Evolutionary conservation across 2,113 vertebrate genomes (phyloP), one percentile per base, ranked within the genome.

Genomic region (Carassius gibelio): DNA sequence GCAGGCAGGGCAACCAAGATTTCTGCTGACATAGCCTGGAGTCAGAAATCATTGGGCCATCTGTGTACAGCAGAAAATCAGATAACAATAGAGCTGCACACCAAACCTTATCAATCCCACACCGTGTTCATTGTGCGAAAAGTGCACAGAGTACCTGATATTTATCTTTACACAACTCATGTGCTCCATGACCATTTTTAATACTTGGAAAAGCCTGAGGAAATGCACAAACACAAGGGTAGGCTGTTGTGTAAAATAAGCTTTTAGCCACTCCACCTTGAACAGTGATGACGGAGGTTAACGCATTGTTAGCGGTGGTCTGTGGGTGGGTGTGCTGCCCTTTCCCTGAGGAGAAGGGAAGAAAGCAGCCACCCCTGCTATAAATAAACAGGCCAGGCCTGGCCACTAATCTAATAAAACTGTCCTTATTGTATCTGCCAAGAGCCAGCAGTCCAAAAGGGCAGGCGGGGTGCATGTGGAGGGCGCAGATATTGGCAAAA

Each of bases 291-390:
- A 71, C 10, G 80, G 80, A 69, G 81, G 26, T 82, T n/a, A 69
- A 55, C 48, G 45, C 66, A 82, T 82, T 82, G 81, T 82, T 82
- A 66, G 61, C 3, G 59, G 26, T 64, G 36, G 78, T 61, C 71
- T 17, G 71, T 57, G 83, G 8, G 48, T 77, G 76, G 59, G 79
- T 78, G 82, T 75, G 85, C 77, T 86, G 86, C 36, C 50, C 84
- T 88, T 88, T 88, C 90, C 86, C 88, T 79, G 52, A 85, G 90
- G 84, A 86, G 88, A 91, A 90, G 89, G 89, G 91, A 86, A 89
- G 87, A 92, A 84, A 88, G 90, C 89, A 89, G 78, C 30, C 80
- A 82, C 84, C 48, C 85, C 77, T 87, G 66, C 81, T 85, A 81
- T 88, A 88, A 85, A 88, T 88, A 88, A 71, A 52, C 84, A 85